Base-by-base conservation (phyloP, 2,888 invertebrate species). In the Drosophila prostipennis region DNA sequence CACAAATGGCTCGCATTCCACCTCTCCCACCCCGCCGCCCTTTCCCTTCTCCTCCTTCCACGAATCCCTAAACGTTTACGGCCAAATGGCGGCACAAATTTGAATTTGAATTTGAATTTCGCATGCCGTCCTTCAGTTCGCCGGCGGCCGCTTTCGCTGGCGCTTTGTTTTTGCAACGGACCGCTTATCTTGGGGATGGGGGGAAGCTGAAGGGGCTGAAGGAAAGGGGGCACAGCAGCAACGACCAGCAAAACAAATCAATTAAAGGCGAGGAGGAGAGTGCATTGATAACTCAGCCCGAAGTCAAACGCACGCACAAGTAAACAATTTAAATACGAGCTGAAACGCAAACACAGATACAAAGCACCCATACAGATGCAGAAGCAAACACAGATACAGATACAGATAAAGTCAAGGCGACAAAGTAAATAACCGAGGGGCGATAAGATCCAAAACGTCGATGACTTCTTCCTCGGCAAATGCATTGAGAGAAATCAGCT, bases 41-140 rank as follows among this genome's bases (percentile, higher is more conserved):
- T 11, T 42, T 14, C 42, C 13, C 11, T 23, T 23, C 5, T 2
- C 6, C 8, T 23, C 79, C 78, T 89, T 89, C 85, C 72, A 76
- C 76, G 87, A 89, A 87, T 71, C 78, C 75, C 74, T 76, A 77
- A 82, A 76, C 76, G 71, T 74, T 86, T 79, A 79, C 76, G 79
- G 74, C 80, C 79, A 75, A 80, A 77, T 80, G 82, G 78, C 80
- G 65, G 59, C 69, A 72, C 76, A 71, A 74, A 83, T 81, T 81
- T 83, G 63, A 79, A 78, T 79, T 80, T 83, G 64, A 69, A 80
- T 72, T 79, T 70, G 46, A 52, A 14, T 36, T 46, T 53, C 19
- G 14, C 29, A 51, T 61, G 43, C 75, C 72, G 79, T 67, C 68
- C 78, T 72, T 71, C 71, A 78, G 80, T 70, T 73, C 23, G 58